phyloP scores from a whole-genome alignment of 2,113 vertebrate genomes.

The Dromaius novaehollandiae region DNA sequence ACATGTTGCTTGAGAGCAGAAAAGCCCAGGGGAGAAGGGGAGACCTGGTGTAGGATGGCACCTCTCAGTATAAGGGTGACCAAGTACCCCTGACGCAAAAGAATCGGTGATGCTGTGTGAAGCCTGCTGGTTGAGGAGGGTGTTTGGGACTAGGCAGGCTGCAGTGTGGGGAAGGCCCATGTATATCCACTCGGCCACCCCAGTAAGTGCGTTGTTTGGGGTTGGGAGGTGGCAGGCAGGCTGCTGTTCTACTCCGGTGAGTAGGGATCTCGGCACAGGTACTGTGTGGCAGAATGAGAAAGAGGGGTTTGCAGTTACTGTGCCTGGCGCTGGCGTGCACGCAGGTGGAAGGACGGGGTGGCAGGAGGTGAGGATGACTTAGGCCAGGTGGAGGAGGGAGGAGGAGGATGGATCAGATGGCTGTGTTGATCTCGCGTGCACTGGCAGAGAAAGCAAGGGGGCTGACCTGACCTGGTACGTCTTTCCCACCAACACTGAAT shows the following conservation, averaged over 20 bases:
- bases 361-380: neutral
- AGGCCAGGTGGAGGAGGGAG: neutral
- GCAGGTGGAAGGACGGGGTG: rapidly evolving
- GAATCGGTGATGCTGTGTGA: neutral
- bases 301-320: neutral
- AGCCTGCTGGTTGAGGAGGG: neutral
- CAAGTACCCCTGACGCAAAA: too few relatives aligned
- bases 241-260: neutral
- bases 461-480: neutral
- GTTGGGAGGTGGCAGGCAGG: too few relatives aligned
- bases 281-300: neutral
- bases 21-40: too few relatives aligned
- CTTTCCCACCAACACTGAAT: neutral
- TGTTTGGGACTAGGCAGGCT: neutral
- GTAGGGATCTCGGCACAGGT: neutral
- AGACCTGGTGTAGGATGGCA: neutral
- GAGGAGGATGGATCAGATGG: rapidly evolving
- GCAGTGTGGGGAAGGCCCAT: neutral
- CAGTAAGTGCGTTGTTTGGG: neutral
- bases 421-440: neutral
- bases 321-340: rapidly evolving
- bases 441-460: neutral
- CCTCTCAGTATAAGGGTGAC: neutral
- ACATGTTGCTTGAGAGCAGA: neutral
- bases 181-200: neutral